Evolutionary conservation across 2,797 vertebrate genomes (phyloP), one percentile per base, ranked within the genome.

Genomic region (Acropternis orthonyx): DNA sequence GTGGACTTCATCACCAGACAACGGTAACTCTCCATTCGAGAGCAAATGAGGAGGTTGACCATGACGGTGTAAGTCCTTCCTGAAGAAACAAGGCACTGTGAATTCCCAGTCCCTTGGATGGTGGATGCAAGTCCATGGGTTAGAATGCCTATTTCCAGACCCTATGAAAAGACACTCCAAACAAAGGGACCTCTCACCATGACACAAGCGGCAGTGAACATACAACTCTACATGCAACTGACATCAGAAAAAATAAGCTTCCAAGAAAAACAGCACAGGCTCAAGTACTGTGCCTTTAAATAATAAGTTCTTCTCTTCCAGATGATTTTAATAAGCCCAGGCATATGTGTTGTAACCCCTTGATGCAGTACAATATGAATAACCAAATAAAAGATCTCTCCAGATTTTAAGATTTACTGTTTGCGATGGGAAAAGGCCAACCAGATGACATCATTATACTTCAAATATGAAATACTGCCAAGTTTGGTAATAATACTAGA

Each of bases 371-470:
- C 97, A 97, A 98, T 98, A 97, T 97, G 97, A 98, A 97, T 97
- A 98, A 98, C 97, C 97, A 98, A 98, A 98, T 98, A 98, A 98
- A 98, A 98, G 93, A 97, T 97, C 97, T 97, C 97, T 98, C 97
- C 98, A 97, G 98, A 97, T 98, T 96, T 93, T 43, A 96, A 98
- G 97, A 98, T 98, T 98, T 98, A 98, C 98, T 97, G 98, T 98
- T 97, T 97, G 97, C 48, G 91, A 97, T 98, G 95, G 98, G 97
- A 97, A 98, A 97, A 97, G 96, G 98, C 98, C 98, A 98, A 97
- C 93, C 95, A 97, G 97, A 98, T 99, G 98, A 98, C 98, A 98
- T 98, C 98, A 98, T 98, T 97, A 97, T 98, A 95, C 96, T 97
- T 95, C 96, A 96, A 95, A 97, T 96, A 90, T 88, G 97, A 97